phyloP scores from a whole-genome alignment of 2,888 invertebrate genomes.

The Morpho helenor region DNA sequence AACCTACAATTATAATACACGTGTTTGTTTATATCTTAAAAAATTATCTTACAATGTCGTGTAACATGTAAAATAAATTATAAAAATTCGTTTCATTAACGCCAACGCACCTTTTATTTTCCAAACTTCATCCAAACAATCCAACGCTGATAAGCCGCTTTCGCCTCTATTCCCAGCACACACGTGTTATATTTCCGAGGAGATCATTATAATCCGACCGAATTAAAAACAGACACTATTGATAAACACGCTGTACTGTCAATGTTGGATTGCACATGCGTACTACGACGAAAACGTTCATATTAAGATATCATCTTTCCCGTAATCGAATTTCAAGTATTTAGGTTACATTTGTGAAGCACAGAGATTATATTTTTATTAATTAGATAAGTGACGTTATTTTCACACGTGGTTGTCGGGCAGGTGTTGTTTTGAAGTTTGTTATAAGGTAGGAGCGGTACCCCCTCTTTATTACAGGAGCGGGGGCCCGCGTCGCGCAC shows the following conservation, averaged over 20 bases:
- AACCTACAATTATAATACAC: too few species aligned
- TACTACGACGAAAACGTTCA: neutral
- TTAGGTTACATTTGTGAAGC: constrained; percentile 4
- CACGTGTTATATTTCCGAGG: neutral
- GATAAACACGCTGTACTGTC: constrained; percentile 5
- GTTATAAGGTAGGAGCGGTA: constrained; percentile 14
- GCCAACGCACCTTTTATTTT: constrained; percentile 7
- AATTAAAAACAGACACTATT: neutral
- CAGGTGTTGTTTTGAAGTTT: neutral
- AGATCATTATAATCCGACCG: neutral
- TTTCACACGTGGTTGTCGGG: constrained; percentile 9
- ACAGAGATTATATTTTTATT: neutral
- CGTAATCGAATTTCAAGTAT: neutral
- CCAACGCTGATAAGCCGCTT: neutral
- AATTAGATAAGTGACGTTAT: neutral
- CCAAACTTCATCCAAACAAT: neutral
- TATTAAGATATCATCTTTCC: neutral
- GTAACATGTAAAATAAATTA: neutral
- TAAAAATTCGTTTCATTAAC: neutral
- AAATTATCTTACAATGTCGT: too few species aligned
- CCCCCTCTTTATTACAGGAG: constrained; percentile 6
- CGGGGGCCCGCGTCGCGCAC: constrained; percentile 19
- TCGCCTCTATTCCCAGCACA: neutral
- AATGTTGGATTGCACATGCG: constrained; percentile 3
- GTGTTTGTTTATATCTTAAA: too few species aligned